Base-by-base conservation (phyloP, 1,140 invertebrate genomes). In the Zaprionus gabonicus region DNA sequence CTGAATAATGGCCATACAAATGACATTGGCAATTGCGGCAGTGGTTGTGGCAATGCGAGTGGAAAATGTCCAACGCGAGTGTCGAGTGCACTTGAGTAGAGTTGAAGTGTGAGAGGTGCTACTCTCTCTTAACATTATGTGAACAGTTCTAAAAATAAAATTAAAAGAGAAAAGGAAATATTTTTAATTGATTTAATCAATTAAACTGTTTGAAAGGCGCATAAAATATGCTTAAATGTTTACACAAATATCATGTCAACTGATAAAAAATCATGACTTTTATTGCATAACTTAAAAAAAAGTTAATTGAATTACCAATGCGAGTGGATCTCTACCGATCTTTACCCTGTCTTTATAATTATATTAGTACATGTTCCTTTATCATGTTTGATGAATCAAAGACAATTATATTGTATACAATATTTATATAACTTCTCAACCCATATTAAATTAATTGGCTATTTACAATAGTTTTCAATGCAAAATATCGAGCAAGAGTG, bases 1-100 rank as follows among this genome's bases (percentile, higher is more conserved):
- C 73, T 41, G 73, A 78, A 78, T 88, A 88, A 88, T 71, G 81
- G 44, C 74, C 75, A 76, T 78, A 81, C 81, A 88, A 87, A 81
- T 76, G 69, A 51, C 67, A 68, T 73, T 65, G 67, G 17, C 46
- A 57, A 66, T 49, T 70, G 53, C 51, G 66, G 51, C 53, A 70
- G 44, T 62, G 7, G 41, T 7, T 15, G n/a, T 46, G 41, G n/a
- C 3, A 46, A 20, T n/a, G 17, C n/a, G 23, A 51, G 38, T 63
- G 12, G 34, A 27, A 10, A 49, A 65, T 28, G 49, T 70, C 44
- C 67, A 51, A 53, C 51, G n/a, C 31, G 46, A 62, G 36, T 55
- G 46, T 70, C 34, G 20, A 51, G 46, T 25, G 46, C 25, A 10
- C 23, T 25, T 7, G 41, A 46, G 41, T 46, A 7, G 41, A 7